Evolutionary conservation across 2,113 vertebrate species (phyloP).

Genomic region (Plectropomus leopardus): DNA sequence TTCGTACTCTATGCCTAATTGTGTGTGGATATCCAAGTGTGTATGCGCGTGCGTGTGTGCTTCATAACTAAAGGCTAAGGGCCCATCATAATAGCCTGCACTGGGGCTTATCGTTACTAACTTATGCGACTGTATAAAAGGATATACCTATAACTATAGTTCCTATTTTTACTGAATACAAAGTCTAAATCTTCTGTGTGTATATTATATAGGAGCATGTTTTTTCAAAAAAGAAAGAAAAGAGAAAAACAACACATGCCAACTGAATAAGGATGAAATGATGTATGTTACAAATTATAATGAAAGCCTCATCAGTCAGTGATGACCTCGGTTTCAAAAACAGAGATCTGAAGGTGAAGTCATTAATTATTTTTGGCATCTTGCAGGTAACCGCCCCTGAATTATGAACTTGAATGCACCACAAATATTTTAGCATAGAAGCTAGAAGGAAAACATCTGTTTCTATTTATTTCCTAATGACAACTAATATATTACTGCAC

Average conservation of each 20-base stretch:
- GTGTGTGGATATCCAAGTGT: too few species aligned
- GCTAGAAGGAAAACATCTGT: neutral
- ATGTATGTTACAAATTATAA: neutral
- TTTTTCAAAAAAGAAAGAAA: neutral
- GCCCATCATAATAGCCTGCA: too few species aligned
- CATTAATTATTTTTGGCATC: slow-evolving; percentile 27
- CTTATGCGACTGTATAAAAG: too few species aligned
- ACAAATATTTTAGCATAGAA: neutral
- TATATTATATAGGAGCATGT: neutral
- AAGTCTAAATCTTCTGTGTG: neutral
- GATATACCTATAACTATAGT: neutral
- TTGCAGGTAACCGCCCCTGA: neutral
- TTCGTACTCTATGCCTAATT: too few species aligned
- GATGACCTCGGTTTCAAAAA: slow-evolving; percentile 1
- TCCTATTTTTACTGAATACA: neutral
- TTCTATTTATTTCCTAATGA: neutral
- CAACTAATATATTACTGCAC: too few species aligned
- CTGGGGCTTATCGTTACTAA: too few species aligned
- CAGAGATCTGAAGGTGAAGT: slow-evolving; percentile 1
- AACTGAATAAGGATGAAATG: neutral
- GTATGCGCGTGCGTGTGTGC: too few species aligned
- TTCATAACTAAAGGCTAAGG: too few species aligned
- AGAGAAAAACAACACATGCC: neutral
- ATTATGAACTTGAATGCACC: neutral
- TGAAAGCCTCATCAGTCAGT: slow-evolving; percentile 21